phyloP scores from a whole-genome alignment of 1,140 invertebrate species.

The Bombus huntii region DNA sequence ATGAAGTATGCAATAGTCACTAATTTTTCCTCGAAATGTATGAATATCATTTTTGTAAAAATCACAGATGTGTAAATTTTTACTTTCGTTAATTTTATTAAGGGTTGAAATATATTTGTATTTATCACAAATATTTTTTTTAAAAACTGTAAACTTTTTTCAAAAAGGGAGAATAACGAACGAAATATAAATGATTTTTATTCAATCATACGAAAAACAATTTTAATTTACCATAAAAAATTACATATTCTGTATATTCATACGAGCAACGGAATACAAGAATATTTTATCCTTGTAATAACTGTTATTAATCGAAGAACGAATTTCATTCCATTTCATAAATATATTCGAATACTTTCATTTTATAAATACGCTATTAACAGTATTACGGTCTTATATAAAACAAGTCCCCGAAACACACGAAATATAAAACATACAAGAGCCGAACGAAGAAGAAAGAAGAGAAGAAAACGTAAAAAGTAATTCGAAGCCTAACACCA shows the following conservation, averaged over 20 bases:
- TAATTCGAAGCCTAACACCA: neutral
- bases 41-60: neutral
- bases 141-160: neutral
- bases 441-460: slow-evolving; percentile 15
- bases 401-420: neutral
- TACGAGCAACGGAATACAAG: neutral
- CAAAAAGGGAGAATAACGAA: neutral
- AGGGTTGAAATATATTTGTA: neutral
- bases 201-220: neutral
- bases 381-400: neutral
- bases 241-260: neutral
- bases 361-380: neutral
- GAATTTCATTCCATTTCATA: neutral
- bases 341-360: neutral
- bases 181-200: neutral
- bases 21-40: neutral
- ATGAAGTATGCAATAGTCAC: neutral
- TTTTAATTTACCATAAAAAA: neutral
- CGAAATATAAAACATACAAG: neutral
- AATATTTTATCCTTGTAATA: neutral
- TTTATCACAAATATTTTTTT: neutral
- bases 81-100: neutral
- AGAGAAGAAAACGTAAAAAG: slow-evolving; percentile 19
- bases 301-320: no score
- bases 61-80: neutral